These are phyloP conservation scores for Poecilobothrus nobilitatus DNA, from an alignment of 2,888 invertebrate species.

Conservation along the genomic window DNA sequence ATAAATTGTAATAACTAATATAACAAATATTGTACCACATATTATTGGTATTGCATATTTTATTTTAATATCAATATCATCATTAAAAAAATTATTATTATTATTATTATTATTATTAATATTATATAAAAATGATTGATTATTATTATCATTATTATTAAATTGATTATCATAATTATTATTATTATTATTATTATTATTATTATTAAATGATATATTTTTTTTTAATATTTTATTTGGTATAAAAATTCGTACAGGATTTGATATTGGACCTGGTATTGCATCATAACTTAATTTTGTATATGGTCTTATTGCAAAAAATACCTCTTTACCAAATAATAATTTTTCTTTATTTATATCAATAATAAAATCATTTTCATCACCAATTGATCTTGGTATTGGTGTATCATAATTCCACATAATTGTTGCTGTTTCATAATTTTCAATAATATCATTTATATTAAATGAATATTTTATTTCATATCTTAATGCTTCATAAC, in stretches of 20 bases:
- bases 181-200: background rate
- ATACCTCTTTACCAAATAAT: conserved; percentile 46
- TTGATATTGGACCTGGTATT: conserved; percentile 46
- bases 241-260: conserved; percentile 48
- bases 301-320: conserved; percentile 48
- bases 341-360: conserved; percentile 43
- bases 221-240: conserved; percentile 27
- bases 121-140: background rate
- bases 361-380: conserved; percentile 43
- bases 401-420: conserved; percentile 45
- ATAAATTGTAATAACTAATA: conserved; percentile 21
- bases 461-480: conserved; percentile 46
- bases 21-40: conserved; percentile 21
- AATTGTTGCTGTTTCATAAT: conserved; percentile 43
- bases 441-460: conserved; percentile 44
- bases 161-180: background rate
- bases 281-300: conserved; percentile 35
- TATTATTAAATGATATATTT: background rate
- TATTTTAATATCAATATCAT: conserved; percentile 17
- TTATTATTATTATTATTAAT: conserved; percentile 8
- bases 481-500: conserved; percentile 46
- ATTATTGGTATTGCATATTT: conserved; percentile 26
- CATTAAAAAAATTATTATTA: conserved; percentile 12
- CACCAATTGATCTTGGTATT: conserved; percentile 47
- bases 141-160: background rate